Evolutionary conservation across 2,113 vertebrate species (phyloP).

Genomic region (Plecotus auritus): DNA sequence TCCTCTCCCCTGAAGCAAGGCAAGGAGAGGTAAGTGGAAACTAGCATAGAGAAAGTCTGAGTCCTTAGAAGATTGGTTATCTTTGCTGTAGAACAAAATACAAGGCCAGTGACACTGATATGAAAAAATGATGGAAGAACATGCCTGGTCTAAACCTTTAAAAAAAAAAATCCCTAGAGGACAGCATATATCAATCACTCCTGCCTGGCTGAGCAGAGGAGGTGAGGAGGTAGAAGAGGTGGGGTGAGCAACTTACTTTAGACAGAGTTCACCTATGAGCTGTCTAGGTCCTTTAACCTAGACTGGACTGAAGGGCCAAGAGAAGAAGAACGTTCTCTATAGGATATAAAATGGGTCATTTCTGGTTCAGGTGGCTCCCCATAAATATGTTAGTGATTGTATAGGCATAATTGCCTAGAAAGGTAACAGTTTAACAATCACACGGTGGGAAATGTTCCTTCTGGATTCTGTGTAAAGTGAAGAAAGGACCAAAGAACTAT

Average conservation of each 20-base stretch:
- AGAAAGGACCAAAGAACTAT: not conserved
- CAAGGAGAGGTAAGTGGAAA: not conserved
- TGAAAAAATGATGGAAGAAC: not conserved
- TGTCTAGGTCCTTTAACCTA: slow-evolving; percentile 33
- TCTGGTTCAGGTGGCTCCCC: slow-evolving; percentile 48
- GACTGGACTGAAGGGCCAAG: not conserved
- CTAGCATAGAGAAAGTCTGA: not conserved
- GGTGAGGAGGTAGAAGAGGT: not conserved
- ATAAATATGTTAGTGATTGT: slow-evolving; percentile 59
- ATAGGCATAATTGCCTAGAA: slow-evolving; percentile 33
- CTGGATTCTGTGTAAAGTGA: slow-evolving; percentile 9
- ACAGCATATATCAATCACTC: not conserved
- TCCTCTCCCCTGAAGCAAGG: not conserved
- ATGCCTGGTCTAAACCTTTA: not conserved
- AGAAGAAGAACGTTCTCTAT: slow-evolving; percentile 45
- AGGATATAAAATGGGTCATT: slow-evolving; percentile 50
- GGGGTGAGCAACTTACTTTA: not conserved
- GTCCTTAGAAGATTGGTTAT: not conserved
- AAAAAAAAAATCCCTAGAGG: not conserved
- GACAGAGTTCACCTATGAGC: not conserved
- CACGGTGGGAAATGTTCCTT: not conserved
- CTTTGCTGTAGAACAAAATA: not conserved
- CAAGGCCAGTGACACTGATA: not conserved
- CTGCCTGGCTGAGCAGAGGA: not conserved
- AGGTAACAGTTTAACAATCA: slow-evolving; percentile 21